Conservation (phyloP, 2,888 invertebrate species). For the Cryptocephalus moraei region DNA sequence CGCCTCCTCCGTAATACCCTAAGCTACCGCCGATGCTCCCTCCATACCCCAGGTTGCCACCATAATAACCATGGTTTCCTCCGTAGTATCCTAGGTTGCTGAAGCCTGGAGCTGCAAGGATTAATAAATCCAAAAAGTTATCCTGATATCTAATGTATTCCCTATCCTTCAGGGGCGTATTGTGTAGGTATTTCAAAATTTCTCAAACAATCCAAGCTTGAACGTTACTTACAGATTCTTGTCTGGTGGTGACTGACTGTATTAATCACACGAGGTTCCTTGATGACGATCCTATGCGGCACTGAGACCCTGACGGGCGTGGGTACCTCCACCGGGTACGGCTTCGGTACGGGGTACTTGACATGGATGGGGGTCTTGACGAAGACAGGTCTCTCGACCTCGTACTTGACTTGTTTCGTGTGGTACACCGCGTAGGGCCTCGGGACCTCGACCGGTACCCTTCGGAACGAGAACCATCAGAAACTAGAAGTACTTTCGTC, state of each 20-base stretch:
- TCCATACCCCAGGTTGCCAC: too few species aligned
- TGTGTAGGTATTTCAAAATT: too few species aligned
- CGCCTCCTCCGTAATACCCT: neutral
- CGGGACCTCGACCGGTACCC: conserved; percentile 22
- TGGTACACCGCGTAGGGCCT: conserved; percentile 27
- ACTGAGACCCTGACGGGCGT: conserved; percentile 21
- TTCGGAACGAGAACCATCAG: neutral
- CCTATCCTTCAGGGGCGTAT: too few species aligned
- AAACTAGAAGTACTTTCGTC: neutral
- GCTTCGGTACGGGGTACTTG: conserved; percentile 20
- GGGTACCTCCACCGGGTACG: conserved; percentile 21
- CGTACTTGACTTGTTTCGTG: conserved; percentile 17
- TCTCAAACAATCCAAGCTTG: too few species aligned
- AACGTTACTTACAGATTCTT: neutral
- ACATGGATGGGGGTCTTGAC: conserved; percentile 23
- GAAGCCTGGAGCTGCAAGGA: too few species aligned
- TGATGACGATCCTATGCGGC: conserved; percentile 17
- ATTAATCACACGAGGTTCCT: conserved; percentile 7
- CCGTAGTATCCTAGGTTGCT: too few species aligned
- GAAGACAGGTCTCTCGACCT: conserved; percentile 24
- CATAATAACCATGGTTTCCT: too few species aligned
- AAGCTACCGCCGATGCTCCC: neutral
- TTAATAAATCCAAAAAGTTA: too few species aligned
- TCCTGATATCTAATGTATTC: too few species aligned
- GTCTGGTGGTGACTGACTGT: neutral